Evolutionary conservation across 2,113 vertebrate species (phyloP).

Genomic region (Zosterops pallidus): DNA sequence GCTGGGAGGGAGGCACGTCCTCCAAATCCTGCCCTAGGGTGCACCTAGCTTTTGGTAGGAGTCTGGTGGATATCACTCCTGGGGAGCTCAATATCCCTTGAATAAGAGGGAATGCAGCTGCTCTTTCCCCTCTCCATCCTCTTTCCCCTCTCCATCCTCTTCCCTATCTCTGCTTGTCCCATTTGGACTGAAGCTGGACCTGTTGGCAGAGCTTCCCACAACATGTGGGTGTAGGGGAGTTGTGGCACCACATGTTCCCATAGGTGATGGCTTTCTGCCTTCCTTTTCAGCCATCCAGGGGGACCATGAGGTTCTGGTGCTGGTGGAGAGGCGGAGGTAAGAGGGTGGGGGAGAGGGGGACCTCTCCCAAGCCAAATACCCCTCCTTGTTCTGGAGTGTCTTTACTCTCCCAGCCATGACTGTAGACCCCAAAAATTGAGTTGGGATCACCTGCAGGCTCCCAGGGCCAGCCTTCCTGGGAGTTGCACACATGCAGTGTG

Average conservation of each 20-base stretch:
- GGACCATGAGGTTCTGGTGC: conserved; percentile 88
- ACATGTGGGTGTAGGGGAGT: background rate
- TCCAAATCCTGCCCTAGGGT: background rate
- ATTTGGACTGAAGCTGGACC: background rate
- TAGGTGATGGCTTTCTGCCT: background rate
- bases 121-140: background rate
- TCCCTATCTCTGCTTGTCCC: background rate
- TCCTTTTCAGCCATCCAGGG: conserved; percentile 82
- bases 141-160: background rate
- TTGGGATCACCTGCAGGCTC: background rate
- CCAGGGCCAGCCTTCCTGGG: background rate
- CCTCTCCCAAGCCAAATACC: background rate
- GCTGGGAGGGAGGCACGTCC: background rate
- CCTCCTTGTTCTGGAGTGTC: background rate
- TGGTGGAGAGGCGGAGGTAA: conserved; percentile 92
- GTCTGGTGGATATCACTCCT: background rate
- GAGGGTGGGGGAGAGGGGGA: background rate
- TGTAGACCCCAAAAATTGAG: background rate
- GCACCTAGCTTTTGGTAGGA: background rate
- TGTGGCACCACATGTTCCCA: fast-evolving
- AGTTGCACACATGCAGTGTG: background rate
- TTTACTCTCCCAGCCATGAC: background rate
- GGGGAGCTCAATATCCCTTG: background rate
- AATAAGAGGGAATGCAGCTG: too few species aligned
- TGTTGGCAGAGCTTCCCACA: background rate